Percentiles rank a stretch among this genome's conserved stretches.
Evolutionary conservation across 2,888 invertebrate genomes (phyloP).

Genomic region (Penaeus monodon): DNA sequence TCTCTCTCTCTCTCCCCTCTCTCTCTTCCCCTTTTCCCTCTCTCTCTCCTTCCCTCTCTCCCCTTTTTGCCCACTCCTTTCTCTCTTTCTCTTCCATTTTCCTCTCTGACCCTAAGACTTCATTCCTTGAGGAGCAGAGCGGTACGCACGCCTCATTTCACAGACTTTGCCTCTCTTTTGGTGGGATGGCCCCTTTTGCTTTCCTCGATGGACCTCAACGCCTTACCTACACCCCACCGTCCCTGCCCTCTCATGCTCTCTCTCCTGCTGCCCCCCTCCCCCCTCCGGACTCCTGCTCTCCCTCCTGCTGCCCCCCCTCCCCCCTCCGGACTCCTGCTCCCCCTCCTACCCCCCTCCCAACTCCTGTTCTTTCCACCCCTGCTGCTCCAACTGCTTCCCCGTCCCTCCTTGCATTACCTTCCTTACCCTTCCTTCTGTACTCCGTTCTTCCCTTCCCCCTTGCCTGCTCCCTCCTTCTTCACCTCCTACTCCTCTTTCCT

Average conservation of each 20-base stretch:
- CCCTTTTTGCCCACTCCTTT: not conserved
- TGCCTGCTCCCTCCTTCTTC: not conserved
- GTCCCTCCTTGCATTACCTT: not conserved
- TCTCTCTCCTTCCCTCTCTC: too few species aligned
- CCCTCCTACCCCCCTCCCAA: not conserved
- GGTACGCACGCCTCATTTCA: not conserved
- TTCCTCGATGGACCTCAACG: too few species aligned
- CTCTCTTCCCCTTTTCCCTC: too few species aligned
- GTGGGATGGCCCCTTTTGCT: too few species aligned
- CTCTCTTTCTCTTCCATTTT: not conserved
- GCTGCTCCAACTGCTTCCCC: not conserved
- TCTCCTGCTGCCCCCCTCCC: too few species aligned
- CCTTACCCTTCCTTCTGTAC: not conserved
- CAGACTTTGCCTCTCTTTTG: too few species aligned
- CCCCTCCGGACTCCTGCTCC: not conserved
- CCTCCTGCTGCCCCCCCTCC: too few species aligned
- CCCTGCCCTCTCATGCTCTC: too few species aligned
- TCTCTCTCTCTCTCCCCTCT: too few species aligned
- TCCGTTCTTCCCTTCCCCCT: not conserved
- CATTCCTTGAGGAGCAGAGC: not conserved
- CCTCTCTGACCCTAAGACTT: too few species aligned
- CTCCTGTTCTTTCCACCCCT: not conserved
- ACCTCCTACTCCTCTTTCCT: not conserved
- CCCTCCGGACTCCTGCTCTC: too few species aligned
- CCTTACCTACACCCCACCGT: too few species aligned